Base-by-base conservation (phyloP, 2,797 vertebrate species). In the Eupleurogrammus muticus region DNA sequence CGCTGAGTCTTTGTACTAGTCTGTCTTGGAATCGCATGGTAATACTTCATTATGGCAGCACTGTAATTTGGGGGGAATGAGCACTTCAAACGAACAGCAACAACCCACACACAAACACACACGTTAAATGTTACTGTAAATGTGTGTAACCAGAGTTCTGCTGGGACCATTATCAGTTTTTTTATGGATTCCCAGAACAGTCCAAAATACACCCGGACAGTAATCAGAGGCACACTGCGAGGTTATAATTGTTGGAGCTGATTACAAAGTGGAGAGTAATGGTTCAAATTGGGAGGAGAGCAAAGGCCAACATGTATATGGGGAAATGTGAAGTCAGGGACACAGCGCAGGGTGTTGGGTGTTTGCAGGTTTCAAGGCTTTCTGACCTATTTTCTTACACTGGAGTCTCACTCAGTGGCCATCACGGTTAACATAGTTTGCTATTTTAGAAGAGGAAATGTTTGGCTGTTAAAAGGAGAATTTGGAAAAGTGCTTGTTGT, bases 241-340 rank as follows among this genome's bases (percentile, higher is more conserved):
- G 93, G 93, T 93, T 96, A 94, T 96, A 96, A 97, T 94, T 94
- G 95, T 95, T 95, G 95, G 90, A 91, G 92, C 92, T 95, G 94
- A 96, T 96, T 95, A 96, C 94, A 96, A 96, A 92, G 90, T 81
- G 80, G 81, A 87, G 80, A 68, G 82, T 85, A 89, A 90, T 84
- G 83, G 78, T 68, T 86, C 72, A 81, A 82, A 90, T 80, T 83
- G 83, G 72, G 64, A 56, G 44, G 81, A 82, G 63, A 46, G 61
- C 60, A 52, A 79, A 79, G 54, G 75, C 83, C 82, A 85, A 83
- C 71, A 66, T 48, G 72, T 46, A 75, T 70, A 79, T 59, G 65
- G 55, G 14, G 66, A 77, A 70, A 79, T 65, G 78, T 89, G 80
- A 87, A 83, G 62, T 64, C 34, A 2, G 75, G 80, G 77, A 65